Conservation (phyloP, 2,113 vertebrate genomes). For the Rhagologus leucostigma region DNA sequence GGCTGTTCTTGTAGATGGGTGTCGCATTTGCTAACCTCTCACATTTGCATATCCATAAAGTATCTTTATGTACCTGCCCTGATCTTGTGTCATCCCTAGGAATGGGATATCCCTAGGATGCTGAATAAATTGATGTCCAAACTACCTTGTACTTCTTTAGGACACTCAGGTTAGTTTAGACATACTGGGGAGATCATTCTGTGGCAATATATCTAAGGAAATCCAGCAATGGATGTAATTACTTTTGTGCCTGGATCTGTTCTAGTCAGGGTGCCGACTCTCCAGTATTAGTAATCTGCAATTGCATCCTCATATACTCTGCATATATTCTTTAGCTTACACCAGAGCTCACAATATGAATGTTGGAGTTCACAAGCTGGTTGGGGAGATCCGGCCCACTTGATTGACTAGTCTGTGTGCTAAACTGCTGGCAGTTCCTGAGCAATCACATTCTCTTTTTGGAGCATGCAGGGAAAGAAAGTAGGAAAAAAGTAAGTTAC, state of each 20-base stretch:
- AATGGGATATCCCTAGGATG: neutral
- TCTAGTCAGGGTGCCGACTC: neutral
- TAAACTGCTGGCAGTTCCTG: neutral
- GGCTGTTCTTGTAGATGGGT: neutral
- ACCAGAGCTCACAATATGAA: neutral
- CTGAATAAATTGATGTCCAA: neutral
- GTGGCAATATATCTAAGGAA: neutral
- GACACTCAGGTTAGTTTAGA: neutral
- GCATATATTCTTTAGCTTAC: neutral
- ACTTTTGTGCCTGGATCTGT: neutral
- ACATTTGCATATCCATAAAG: accelerated
- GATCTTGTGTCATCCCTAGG: neutral
- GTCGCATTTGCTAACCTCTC: neutral
- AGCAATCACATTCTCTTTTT: neutral
- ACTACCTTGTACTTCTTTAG: neutral
- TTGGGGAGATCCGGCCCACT: accelerated
- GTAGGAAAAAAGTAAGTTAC: neutral
- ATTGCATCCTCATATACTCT: neutral
- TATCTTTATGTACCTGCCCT: neutral
- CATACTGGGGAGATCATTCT: neutral
- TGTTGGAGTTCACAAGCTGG: neutral
- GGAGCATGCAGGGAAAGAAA: neutral
- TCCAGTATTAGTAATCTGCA: neutral
- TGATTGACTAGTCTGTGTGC: neutral
- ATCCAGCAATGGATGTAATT: neutral